Evolutionary conservation across 2,113 vertebrate species (phyloP).

Genomic region (Cyanoderma ruficeps): DNA sequence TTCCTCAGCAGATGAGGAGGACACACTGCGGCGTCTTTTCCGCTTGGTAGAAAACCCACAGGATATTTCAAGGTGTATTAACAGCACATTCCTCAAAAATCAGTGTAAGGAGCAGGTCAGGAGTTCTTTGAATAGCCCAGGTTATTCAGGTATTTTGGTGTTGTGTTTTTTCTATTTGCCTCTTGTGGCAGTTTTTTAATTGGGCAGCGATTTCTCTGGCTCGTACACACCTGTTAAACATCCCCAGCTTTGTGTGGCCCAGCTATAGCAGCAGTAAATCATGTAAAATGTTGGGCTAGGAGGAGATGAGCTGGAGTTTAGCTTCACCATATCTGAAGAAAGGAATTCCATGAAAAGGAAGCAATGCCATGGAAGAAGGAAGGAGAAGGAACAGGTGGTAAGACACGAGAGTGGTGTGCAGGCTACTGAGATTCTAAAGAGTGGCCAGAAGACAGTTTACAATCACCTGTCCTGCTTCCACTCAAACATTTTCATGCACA

Average conservation of each 20-base stretch:
- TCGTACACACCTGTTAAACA: not conserved
- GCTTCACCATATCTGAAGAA: not conserved
- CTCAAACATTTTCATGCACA: not conserved
- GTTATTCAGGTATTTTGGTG: not conserved
- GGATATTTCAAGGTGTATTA: not conserved
- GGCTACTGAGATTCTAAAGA: not conserved
- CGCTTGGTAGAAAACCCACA: not conserved
- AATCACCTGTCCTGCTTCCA: not conserved
- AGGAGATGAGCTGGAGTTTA: not conserved
- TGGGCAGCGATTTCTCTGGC: not conserved
- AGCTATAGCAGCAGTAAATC: not conserved
- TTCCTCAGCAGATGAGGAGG: not conserved
- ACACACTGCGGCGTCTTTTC: not conserved
- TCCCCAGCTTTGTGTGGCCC: not conserved
- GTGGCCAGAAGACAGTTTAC: not conserved
- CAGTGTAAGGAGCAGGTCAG: not conserved
- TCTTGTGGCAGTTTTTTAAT: not conserved
- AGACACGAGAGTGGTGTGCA: not conserved
- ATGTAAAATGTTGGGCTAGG: not conserved
- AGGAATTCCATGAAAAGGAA: not conserved
- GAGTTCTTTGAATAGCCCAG: not conserved
- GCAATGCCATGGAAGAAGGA: not conserved
- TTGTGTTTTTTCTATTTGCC: not conserved
- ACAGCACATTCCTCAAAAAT: not conserved
- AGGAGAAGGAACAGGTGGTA: not conserved